Percentiles rank a stretch among this genome's conserved stretches.
These are phyloP conservation scores for Xenus cinereus DNA, from an alignment of 2,113 vertebrate genomes.

Conservation along the genomic window DNA sequence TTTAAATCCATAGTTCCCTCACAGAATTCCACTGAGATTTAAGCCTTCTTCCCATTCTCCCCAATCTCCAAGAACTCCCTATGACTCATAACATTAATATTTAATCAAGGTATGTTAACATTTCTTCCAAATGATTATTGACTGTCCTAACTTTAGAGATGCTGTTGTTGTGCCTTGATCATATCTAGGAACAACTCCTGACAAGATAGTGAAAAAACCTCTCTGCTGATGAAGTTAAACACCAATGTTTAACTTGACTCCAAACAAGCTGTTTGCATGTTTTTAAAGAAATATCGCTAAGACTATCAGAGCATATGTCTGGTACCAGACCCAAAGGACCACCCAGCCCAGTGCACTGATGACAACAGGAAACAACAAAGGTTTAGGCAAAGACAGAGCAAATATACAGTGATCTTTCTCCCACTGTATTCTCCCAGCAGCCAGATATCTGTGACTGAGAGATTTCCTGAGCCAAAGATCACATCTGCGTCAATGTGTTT, in stretches of 20 bases:
- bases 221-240: not conserved
- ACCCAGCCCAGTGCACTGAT: not conserved
- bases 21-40: not conserved
- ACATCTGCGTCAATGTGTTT: not conserved
- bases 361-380: not conserved
- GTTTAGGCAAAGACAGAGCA: not conserved
- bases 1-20: not conserved
- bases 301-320: not conserved
- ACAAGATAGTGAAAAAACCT: not conserved
- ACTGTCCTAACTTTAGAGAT: constrained; percentile 18
- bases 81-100: constrained; percentile 45
- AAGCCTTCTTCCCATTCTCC: not conserved
- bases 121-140: constrained; percentile 37
- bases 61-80: not conserved
- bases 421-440: not conserved
- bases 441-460: not conserved
- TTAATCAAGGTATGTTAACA: constrained; percentile 36
- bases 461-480: constrained; percentile 31
- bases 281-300: not conserved
- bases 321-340: not conserved
- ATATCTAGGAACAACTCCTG: not conserved
- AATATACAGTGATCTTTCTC: not conserved
- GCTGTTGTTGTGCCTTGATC: constrained; percentile 3
- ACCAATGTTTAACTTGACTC: not conserved
- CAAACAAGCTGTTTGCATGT: not conserved